phyloP scores from a whole-genome alignment of 2,888 invertebrate genomes.

The Aphrophora alni region DNA sequence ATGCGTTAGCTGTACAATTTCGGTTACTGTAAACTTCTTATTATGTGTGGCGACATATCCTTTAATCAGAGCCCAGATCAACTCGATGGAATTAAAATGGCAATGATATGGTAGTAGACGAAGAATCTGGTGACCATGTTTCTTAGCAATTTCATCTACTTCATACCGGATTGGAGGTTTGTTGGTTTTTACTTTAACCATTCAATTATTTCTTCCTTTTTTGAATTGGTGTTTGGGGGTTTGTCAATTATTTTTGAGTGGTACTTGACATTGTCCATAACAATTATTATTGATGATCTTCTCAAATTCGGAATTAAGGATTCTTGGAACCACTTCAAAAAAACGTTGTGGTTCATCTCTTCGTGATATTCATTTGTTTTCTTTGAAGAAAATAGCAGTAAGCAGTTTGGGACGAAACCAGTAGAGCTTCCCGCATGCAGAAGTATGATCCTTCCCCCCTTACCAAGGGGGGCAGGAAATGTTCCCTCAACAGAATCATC shows the following conservation, averaged over 20 bases:
- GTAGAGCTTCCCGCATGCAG: slow-evolving; percentile 4
- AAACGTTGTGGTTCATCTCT: background rate
- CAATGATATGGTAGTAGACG: slow-evolving; percentile 15
- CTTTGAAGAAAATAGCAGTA: background rate
- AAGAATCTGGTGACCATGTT: background rate
- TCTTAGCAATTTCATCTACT: background rate
- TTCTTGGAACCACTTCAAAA: background rate
- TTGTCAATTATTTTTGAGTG: background rate
- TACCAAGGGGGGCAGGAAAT: background rate
- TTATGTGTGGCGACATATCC: background rate
- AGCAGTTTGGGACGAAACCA: background rate
- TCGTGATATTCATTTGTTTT: background rate
- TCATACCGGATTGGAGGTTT: background rate
- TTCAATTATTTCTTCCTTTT: background rate
- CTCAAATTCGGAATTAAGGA: background rate
- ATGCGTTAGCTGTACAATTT: background rate
- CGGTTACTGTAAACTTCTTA: background rate
- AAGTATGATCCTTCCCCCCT: slow-evolving; percentile 17
- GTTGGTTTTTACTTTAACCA: background rate
- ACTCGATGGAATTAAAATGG: too few relatives aligned
- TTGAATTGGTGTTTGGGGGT: background rate
- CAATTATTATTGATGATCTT: background rate
- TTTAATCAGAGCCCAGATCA: background rate
- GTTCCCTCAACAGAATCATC: background rate
- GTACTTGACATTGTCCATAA: slow-evolving; percentile 15